Evolutionary conservation across 2,888 invertebrate genomes (phyloP), one percentile per base, ranked within the genome.

Genomic region (Rhodophaea formosa): DNA sequence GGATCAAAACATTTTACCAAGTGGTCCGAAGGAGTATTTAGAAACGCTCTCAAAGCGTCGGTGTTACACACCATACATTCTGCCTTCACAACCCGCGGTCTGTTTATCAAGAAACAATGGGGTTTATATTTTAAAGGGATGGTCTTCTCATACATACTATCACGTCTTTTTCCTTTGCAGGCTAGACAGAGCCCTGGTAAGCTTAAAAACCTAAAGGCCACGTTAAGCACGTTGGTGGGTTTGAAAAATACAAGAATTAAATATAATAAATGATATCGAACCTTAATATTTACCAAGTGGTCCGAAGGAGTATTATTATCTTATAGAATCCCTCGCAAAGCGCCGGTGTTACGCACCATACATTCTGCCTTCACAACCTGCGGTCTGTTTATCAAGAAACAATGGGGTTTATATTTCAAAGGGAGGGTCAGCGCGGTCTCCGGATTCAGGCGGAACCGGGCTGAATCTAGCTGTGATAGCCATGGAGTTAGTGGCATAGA

Each of bases 41-140:
- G 23, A 29, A 23, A 46, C 23, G 23, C 17, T 49, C 35, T 3
- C 35, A 51, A 35, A 17, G 35, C 35, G 51, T 10, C 51, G 51
- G 51, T 35, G 30, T 51, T 51, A 51, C 51, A 35, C 35, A 51
- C 51, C 51, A 51, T 51, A 51, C 51, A 51, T 51, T 51, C 51
- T 51, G 30, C 30, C 51, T 35, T 35, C 51, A 49, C 51, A 51
- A 35, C 35, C 51, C 8, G 14, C 15, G 35, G 51, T 35, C 46
- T 46, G 55, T 55, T 55, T 55, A 55, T 55, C 55, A 55, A 46
- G 17, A 46, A 55, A 55, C 55, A 55, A 55, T 55, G 55, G 55
- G 46, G 23, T 55, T 55, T 55, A 45, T 46, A 54, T 54, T 54
- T 54, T 15, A 44, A 44, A 44, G 30, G 53, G 43, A 43, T 44